Evolutionary conservation across 2,888 invertebrate genomes (phyloP).

Genomic region (Temnothorax rugatulus): DNA sequence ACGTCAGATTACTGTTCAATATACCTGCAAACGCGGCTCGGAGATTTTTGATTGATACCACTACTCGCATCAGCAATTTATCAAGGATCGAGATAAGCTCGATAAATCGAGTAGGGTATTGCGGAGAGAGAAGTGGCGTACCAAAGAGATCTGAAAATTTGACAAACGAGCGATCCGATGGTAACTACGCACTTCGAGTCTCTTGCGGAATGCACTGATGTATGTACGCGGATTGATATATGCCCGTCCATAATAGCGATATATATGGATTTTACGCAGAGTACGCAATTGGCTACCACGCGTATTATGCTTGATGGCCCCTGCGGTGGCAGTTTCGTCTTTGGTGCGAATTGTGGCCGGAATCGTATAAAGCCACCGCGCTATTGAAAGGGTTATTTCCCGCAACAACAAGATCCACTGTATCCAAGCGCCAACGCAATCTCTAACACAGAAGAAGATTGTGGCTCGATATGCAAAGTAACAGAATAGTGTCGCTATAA

Average conservation of each 20-base stretch:
- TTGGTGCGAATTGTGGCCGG: conserved; percentile 64
- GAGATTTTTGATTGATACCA: conserved; percentile 1
- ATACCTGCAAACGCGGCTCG: not conserved
- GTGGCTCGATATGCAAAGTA: conserved; percentile 1
- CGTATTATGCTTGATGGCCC: conserved; percentile 58
- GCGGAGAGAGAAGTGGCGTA: not conserved
- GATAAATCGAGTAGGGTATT: conserved; percentile 33
- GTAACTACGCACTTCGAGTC: conserved; percentile 22
- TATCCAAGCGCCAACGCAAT: not conserved
- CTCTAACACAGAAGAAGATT: not conserved
- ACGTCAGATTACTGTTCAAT: not conserved
- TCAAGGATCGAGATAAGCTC: conserved; percentile 19
- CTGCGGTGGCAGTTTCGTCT: conserved; percentile 60
- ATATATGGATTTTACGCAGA: conserved; percentile 63
- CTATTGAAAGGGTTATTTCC: conserved; percentile 48
- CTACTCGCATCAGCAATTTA: conserved; percentile 22
- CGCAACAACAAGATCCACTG: not conserved
- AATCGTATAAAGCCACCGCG: conserved; percentile 61
- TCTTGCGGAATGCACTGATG: conserved; percentile 54
- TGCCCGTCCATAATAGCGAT: conserved; percentile 44
- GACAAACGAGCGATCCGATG: conserved; percentile 36
- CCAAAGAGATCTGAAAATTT: conserved; percentile 50
- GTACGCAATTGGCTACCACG: conserved; percentile 50
- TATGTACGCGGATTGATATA: conserved; percentile 62
- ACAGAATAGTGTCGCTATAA: not conserved